Base-by-base conservation (phyloP, 2,113 vertebrate genomes). In the Geococcyx californianus region DNA sequence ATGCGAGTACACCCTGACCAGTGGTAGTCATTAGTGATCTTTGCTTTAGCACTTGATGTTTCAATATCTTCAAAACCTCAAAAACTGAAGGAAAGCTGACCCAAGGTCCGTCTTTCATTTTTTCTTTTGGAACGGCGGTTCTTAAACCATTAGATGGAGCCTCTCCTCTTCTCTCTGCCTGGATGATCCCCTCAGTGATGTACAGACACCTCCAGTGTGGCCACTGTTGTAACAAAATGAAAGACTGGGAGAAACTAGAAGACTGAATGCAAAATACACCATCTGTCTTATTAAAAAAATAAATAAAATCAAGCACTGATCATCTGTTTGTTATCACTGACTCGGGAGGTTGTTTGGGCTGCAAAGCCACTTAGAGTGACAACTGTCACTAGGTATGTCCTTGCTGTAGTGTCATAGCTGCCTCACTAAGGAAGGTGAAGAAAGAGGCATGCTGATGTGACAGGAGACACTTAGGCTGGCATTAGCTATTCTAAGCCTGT, bases 391-490 rank as follows among this genome's bases (percentile, higher is more conserved):
- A 28, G 87, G 10, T 59, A 20, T 42, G 49, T 75, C 28, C 52
- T 67, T 67, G 33, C 29, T 60, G 60, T 4, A 1, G 6, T 74
- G 5, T 42, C 52, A 24, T 4, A 33, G 72, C 60, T 68, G 28
- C 70, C 66, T 52, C 1, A 0, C 16, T 75, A 0, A 0, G 40
- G 1, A 3, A 29, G 36, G 40, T 73, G 74, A 33, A 58, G 80
- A 51, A 60, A 42, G 66, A 38, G 42, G 33, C 49, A 12, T 1
- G 1, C 31, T 49, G 56, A 16, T 49, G 40, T 51, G 66, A 52
- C 70, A 85, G 45, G 31, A 47, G 31, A 49, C 51, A 20, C 69
- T 93, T 24, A 52, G 2, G 1, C 24, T 72, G 66, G 38, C 77
- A 82, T 93, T 79, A 89, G 54, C 62, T 87, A 34, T 90, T 74